Evolutionary conservation across 2,888 invertebrate genomes (phyloP), one percentile per base, ranked within the genome.

Genomic region (Antheraea yamamai): DNA sequence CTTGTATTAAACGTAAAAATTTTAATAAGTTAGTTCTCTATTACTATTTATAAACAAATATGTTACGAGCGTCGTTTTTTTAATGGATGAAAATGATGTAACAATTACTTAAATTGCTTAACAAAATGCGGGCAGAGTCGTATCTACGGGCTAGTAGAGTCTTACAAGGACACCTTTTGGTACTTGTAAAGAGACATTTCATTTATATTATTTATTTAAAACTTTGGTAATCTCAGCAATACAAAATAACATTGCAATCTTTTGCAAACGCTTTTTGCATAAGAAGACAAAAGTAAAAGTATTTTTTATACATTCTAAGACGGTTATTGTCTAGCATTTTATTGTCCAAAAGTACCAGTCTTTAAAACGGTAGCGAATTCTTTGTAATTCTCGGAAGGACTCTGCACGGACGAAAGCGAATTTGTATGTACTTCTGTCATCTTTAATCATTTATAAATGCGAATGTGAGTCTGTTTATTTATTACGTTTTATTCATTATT

Each of bases 311-410:
- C 26, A 4, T 66, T 16, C 64, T 66, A 66, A 66, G 30, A 30
- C 16, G 16, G 16, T 66, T 6, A 66, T 66, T 66, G 64, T 66
- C 26, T 66, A 16, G 64, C 30, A 66, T 20, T 18, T 66, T 66
- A 66, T 66, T 66, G 26, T 66, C 64, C 30, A 66, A 66, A 66
- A 66, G 30, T 26, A 39, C 7, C 70, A 8, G 23, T 39, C 20
- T 39, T 39, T 77, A 84, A 79, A 78, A 83, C 87, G 78, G 89
- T 88, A 90, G 90, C 87, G 80, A 79, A 83, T 83, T 83, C 82
- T 81, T 82, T 82, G 83, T 74, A 79, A 78, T 92, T 92, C 92
- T 82, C 35, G 83, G 92, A 93, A 92, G 92, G 91, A 82, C 88
- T 89, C 89, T 87, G 89, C 87, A 88, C 87, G 87, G 86, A 86